Evolutionary conservation across 2,113 vertebrate species (phyloP).

Genomic region (Atlantisia rogersi): DNA sequence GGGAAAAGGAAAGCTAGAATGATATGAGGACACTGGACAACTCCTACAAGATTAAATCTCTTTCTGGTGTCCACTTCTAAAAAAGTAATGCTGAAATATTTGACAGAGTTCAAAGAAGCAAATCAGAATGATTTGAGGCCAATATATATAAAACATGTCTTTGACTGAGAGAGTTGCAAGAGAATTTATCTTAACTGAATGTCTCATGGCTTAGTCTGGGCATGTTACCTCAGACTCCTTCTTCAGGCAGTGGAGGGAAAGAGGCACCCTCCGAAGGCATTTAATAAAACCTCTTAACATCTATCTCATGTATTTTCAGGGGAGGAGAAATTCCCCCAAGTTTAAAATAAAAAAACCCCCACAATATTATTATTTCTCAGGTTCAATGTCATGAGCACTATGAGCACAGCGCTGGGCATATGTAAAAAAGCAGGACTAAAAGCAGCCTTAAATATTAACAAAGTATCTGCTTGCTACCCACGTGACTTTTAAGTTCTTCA

Average conservation of each 20-base stretch:
- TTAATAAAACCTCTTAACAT: neutral
- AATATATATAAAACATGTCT: neutral
- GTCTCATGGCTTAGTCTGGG: neutral
- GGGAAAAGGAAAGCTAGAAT: neutral
- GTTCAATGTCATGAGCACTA: neutral
- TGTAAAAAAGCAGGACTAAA: neutral
- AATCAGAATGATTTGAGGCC: constrained; percentile 1
- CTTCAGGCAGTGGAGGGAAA: neutral
- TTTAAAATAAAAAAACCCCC: neutral
- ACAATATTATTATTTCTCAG: neutral
- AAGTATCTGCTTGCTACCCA: neutral
- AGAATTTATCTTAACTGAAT: neutral
- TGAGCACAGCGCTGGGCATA: neutral
- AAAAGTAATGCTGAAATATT: neutral
- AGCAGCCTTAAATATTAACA: neutral
- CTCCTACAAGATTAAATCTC: neutral
- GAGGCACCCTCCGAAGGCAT: neutral
- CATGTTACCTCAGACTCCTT: neutral
- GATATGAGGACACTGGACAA: neutral
- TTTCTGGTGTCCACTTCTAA: neutral
- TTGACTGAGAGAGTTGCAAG: neutral
- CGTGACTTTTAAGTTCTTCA: constrained; percentile 13
- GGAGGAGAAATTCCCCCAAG: neutral
- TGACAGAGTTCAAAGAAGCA: constrained; percentile 13
- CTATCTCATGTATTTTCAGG: neutral